phyloP scores from a whole-genome alignment of 2,797 vertebrate genomes.

The Chromis chromis region DNA sequence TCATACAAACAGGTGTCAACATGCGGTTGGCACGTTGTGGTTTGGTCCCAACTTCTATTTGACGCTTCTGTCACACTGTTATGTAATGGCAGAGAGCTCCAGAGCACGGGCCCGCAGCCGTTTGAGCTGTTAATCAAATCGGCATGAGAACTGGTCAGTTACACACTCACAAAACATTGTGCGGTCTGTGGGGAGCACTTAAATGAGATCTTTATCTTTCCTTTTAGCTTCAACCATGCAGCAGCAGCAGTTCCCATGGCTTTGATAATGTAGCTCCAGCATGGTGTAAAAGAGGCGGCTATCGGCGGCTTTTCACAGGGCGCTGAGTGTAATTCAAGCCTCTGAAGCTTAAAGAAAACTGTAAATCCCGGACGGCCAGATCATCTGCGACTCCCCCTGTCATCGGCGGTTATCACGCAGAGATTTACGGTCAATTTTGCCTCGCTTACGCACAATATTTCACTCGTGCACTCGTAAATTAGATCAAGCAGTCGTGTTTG shows the following conservation, averaged over 20 bases:
- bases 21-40: neutral
- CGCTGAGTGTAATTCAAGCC: slow-evolving; percentile 12
- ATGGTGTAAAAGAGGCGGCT: slow-evolving; percentile 36
- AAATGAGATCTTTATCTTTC: slow-evolving; percentile 73
- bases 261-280: slow-evolving; percentile 42
- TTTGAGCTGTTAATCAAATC: slow-evolving; percentile 58
- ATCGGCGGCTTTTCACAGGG: slow-evolving; percentile 10
- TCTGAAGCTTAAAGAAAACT: slow-evolving; percentile 50
- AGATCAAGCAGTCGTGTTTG: neutral
- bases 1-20: slow-evolving; percentile 22
- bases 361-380: slow-evolving; percentile 47
- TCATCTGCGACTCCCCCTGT: slow-evolving; percentile 44
- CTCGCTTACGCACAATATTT: slow-evolving; percentile 53
- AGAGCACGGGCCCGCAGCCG: slow-evolving; percentile 17
- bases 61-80: slow-evolving; percentile 31
- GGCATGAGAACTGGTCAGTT: slow-evolving; percentile 51
- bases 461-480: slow-evolving; percentile 48
- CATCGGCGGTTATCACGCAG: slow-evolving; percentile 41
- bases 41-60: slow-evolving; percentile 6
- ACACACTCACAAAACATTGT: slow-evolving; percentile 37
- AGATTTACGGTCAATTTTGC: slow-evolving; percentile 56
- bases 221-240: slow-evolving; percentile 55
- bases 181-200: slow-evolving; percentile 59
- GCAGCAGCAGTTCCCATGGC: slow-evolving; percentile 75
- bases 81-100: slow-evolving; percentile 33